Percentiles rank a stretch among this genome's conserved stretches.
These are phyloP conservation scores for Daphoenositta chrysoptera DNA, from an alignment of 2,113 vertebrate species.

Conservation along the genomic window DNA sequence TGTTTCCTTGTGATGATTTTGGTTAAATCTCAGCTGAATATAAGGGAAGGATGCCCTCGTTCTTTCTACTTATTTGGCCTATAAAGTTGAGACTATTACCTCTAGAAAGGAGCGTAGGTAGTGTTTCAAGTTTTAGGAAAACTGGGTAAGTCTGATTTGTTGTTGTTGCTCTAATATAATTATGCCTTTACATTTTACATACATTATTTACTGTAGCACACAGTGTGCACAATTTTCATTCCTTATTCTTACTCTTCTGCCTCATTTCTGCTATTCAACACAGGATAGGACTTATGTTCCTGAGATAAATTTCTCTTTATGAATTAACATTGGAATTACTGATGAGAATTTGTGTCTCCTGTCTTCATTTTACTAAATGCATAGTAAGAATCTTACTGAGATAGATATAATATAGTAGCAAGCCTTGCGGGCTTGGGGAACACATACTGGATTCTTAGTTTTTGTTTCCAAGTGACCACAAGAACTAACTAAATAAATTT, in stretches of 20 bases:
- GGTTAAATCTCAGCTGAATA: neutral
- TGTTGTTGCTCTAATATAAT: neutral
- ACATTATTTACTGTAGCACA: neutral
- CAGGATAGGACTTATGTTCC: neutral
- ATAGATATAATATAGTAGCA: fast-evolving
- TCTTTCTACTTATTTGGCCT: neutral
- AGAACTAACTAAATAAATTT: neutral
- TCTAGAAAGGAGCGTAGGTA: neutral
- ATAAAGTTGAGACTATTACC: neutral
- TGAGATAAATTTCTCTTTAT: neutral
- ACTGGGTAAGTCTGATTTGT: neutral
- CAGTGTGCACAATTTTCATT: neutral
- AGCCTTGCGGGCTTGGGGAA: neutral
- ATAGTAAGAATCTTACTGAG: neutral
- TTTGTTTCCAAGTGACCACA: neutral
- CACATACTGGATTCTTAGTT: neutral
- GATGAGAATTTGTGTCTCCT: neutral
- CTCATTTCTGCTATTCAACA: neutral
- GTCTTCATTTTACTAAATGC: neutral
- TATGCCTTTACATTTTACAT: neutral
- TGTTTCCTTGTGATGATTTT: neutral
- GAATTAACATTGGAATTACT: neutral
- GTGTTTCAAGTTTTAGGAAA: neutral
- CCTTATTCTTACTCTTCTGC: neutral
- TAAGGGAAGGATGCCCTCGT: neutral